A percentile compares a stretch with the other conserved stretches of the same genome.
These are phyloP conservation scores for Sebastes oblongus DNA, from an alignment of 2,797 vertebrate genomes.

Conservation along the genomic window DNA sequence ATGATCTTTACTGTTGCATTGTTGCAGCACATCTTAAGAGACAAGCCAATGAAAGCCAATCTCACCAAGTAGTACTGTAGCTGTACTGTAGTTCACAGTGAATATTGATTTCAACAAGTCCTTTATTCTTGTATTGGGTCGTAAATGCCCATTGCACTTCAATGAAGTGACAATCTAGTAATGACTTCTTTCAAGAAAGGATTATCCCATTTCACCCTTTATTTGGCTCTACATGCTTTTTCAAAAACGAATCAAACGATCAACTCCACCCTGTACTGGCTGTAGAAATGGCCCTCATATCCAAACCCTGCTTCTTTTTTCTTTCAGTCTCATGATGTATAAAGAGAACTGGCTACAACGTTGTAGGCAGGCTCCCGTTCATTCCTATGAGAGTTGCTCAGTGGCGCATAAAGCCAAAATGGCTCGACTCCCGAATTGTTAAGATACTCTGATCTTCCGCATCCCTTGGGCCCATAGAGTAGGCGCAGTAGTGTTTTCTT, in stretches of 20 bases:
- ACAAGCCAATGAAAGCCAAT: not conserved
- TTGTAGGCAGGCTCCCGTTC: no score
- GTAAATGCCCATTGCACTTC: not conserved
- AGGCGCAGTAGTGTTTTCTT: no score
- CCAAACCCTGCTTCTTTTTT: not conserved
- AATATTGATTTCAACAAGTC: slow-evolving; percentile 17
- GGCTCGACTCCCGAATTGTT: no score
- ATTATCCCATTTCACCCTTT: not conserved
- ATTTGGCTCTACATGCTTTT: not conserved
- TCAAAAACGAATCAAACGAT: not conserved
- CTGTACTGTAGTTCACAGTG: not conserved
- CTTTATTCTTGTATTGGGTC: not conserved
- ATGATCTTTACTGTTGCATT: slow-evolving; percentile 17
- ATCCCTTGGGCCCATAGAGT: no score
- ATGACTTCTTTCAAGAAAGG: not conserved
- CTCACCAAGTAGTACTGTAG: not conserved
- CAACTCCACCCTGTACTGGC: not conserved
- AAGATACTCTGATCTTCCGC: fast-evolving
- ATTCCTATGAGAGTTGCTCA: no score
- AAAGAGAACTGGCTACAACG: no score
- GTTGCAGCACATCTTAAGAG: slow-evolving; percentile 1
- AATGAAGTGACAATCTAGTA: not conserved
- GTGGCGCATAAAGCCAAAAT: no score
- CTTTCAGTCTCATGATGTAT: not conserved
- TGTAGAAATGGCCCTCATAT: not conserved